Conservation (phyloP, 1,140 invertebrate species). For the Adelges cooleyi region DNA sequence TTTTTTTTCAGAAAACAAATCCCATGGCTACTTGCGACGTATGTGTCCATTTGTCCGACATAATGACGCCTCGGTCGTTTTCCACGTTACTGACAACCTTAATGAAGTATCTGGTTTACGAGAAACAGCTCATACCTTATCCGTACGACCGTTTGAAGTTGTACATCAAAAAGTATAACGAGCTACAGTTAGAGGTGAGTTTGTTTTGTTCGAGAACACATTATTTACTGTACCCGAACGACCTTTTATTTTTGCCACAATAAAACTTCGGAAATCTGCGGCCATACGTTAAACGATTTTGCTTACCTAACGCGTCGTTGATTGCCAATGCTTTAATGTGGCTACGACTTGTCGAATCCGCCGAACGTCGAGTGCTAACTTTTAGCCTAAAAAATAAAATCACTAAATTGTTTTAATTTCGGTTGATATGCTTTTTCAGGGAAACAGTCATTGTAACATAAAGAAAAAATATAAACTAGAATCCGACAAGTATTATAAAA, state of each 20-base stretch:
- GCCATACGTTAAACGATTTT: too few relatives aligned
- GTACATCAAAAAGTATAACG: conserved; percentile 22
- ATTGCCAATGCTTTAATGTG: too few relatives aligned
- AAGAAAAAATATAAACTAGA: background rate
- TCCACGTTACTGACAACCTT: conserved; percentile 18
- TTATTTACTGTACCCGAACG: too few relatives aligned
- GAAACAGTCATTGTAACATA: background rate
- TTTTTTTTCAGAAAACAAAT: too few relatives aligned
- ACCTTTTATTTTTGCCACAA: too few relatives aligned
- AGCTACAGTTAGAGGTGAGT: conserved; percentile 16
- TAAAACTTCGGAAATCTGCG: too few relatives aligned
- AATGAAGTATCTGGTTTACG: conserved; percentile 30
- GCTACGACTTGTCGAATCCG: too few relatives aligned
- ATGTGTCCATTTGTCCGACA: conserved; percentile 12
- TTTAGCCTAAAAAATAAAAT: too few relatives aligned
- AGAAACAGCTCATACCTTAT: conserved; percentile 30
- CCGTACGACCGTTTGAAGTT: conserved; percentile 28
- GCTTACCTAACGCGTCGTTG: too few relatives aligned
- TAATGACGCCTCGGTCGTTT: conserved; percentile 30
- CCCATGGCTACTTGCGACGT: conserved; percentile 6
- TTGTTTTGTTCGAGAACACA: too few relatives aligned
- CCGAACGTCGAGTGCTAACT: too few relatives aligned
- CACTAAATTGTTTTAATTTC: too few relatives aligned
- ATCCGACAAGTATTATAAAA: conserved; percentile 26
- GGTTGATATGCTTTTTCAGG: background rate